Evolutionary conservation across 2,797 vertebrate genomes (phyloP).

Genomic region (Premnoplex brunnescens): DNA sequence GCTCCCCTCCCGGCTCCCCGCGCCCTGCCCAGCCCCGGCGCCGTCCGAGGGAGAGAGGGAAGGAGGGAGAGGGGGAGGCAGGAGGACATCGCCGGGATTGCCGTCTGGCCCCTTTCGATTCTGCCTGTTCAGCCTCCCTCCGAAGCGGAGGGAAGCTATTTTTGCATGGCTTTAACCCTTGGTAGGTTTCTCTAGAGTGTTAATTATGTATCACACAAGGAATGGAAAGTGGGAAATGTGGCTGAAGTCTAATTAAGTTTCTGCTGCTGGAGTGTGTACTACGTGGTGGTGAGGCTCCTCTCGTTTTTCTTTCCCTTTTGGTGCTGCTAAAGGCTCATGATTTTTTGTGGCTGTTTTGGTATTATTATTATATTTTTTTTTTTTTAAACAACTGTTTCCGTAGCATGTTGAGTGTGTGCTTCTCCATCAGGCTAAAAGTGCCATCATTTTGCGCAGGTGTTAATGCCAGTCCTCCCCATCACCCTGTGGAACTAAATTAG

Average conservation of each 20-base stretch:
- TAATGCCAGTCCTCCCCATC: neutral
- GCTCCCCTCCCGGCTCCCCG: no score
- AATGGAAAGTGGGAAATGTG: constrained; percentile 9
- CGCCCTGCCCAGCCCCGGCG: neutral
- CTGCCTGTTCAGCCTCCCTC: neutral
- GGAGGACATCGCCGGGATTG: neutral
- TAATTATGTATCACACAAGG: neutral
- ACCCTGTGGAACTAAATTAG: neutral
- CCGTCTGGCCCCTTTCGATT: neutral
- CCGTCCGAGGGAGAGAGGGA: neutral
- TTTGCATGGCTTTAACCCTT: neutral
- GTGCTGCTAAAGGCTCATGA: neutral
- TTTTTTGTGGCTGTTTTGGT: neutral
- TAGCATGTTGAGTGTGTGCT: neutral
- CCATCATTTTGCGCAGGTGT: neutral
- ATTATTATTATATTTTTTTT: neutral
- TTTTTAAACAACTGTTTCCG: neutral
- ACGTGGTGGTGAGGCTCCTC: neutral
- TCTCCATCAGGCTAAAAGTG: neutral
- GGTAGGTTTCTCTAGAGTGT: neutral
- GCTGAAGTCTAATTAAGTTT: constrained; percentile 22
- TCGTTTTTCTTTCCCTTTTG: neutral
- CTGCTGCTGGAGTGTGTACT: neutral
- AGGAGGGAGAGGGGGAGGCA: no score
- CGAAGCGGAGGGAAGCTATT: neutral